Evolutionary conservation across 2,888 invertebrate species (phyloP), one percentile per base, ranked within the genome.

Genomic region (Sisyra terminalis): DNA sequence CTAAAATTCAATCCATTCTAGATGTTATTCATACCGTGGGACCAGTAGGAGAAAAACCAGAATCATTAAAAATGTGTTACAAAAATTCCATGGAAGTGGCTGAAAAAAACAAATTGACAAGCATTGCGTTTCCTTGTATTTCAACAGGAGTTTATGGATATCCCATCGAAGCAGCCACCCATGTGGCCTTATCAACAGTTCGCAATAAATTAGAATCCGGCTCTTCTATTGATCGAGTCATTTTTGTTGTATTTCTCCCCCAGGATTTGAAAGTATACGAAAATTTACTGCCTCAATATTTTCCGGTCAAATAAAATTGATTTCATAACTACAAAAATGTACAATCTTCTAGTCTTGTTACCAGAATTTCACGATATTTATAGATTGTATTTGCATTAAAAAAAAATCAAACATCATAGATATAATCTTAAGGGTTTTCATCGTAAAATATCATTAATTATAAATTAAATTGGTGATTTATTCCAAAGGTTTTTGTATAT

Each of bases 121-220:
- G 78, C 4, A 71, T 88, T 37, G 88, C 89, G 0, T 89, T 90
- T 57, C 89, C 89, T 1, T 90, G 90, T 56, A 85, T 92, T 54
- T 85, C 88, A 0, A 92, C 92, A 3, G 92, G 92, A n/a, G 71
- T 90, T 47, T 90, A 86, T 57, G 86, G 86, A 0, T 92, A 88
- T 59, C 89, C 89, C 0, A 78, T 78, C 56, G 71, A 73, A 46
- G 61, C 75, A 29, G 90, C 92, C 0, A 81, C 84, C 1, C 73
- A 78, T 51, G 73, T 88, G 3, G 88, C 86, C 3, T 56, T 83
- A 6, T 58, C 63, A 16, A 72, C 76, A 1, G 73, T 82, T 0
- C 66, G 84, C 49, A 66, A 71, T 44, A 78, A 74, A 56, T 63
- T 89, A 29, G 69, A 73, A 54, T 57, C 64, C 11, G 49, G 57